Evolutionary conservation across 2,888 invertebrate genomes (phyloP).

Genomic region (Drosophila maculinotata): DNA sequence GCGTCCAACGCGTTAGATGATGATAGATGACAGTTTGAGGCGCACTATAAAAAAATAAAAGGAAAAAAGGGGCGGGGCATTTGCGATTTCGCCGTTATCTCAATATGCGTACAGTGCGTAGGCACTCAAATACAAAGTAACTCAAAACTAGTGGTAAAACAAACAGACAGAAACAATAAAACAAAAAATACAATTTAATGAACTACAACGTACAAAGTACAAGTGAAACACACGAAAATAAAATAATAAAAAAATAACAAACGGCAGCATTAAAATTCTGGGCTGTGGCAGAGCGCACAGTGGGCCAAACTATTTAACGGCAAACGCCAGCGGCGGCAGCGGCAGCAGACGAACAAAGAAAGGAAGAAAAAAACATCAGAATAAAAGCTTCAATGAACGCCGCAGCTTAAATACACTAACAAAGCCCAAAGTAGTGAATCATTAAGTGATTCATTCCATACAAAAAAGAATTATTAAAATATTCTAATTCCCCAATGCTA

Average conservation of each 20-base stretch:
- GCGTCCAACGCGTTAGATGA: conserved; percentile 29
- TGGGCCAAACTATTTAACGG: conserved; percentile 59
- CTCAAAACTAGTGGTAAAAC: conserved; percentile 40
- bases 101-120: conserved; percentile 14
- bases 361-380: neutral
- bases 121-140: conserved; percentile 22
- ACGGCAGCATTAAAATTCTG: conserved; percentile 18
- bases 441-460: neutral
- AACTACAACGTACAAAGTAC: conserved; percentile 9
- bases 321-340: conserved; percentile 24
- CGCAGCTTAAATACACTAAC: conserved; percentile 5
- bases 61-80: neutral
- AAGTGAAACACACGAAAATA: conserved; percentile 25
- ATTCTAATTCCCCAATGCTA: no score
- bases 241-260: conserved; percentile 17
- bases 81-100: conserved; percentile 8
- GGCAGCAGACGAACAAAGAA: conserved; percentile 17
- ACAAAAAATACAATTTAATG: conserved; percentile 4
- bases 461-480: no score
- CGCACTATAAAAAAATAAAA: neutral
- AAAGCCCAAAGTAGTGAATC: neutral
- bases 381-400: neutral
- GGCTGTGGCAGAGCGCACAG: conserved; percentile 24
- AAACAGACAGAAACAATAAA: conserved; percentile 30
- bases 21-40: conserved; percentile 35